Evolutionary conservation across 2,797 vertebrate species (phyloP).

Genomic region (Masticophis lateralis): DNA sequence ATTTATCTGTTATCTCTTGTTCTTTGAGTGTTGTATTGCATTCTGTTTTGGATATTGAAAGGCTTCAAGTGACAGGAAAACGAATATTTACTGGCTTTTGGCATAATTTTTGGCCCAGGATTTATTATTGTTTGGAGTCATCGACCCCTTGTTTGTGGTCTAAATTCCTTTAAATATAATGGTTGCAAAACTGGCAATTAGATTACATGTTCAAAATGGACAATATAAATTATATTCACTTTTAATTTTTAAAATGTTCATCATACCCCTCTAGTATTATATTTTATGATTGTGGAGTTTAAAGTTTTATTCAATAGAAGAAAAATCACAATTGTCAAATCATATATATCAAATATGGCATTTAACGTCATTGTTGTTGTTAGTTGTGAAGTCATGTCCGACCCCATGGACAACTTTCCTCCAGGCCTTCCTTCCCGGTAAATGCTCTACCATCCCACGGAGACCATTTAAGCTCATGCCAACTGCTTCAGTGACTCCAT

Average conservation of each 20-base stretch:
- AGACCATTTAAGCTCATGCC: no score
- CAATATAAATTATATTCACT: not conserved
- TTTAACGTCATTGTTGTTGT: constrained; percentile 11
- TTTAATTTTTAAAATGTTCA: not conserved
- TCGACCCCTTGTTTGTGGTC: not conserved
- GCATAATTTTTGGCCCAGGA: constrained; percentile 1
- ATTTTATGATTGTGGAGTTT: not conserved
- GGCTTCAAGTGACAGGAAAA: not conserved
- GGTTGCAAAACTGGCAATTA: not conserved
- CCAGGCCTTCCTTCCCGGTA: no score
- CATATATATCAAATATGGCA: constrained; percentile 8
- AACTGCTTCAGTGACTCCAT: no score
- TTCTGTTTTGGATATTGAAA: constrained; percentile 19
- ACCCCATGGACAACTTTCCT: no score
- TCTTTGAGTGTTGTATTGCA: constrained; percentile 12
- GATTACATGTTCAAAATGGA: not conserved
- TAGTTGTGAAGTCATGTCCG: no score
- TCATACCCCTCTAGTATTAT: not conserved
- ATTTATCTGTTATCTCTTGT: constrained; percentile 4
- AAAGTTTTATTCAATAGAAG: constrained; percentile 18
- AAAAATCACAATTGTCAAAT: constrained; percentile 18
- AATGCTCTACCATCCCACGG: no score
- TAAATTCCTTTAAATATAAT: not conserved
- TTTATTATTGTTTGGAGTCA: constrained; percentile 5
- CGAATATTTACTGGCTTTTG: not conserved